phyloP scores from a whole-genome alignment of 2,113 vertebrate genomes.

The Ameiurus melas region DNA sequence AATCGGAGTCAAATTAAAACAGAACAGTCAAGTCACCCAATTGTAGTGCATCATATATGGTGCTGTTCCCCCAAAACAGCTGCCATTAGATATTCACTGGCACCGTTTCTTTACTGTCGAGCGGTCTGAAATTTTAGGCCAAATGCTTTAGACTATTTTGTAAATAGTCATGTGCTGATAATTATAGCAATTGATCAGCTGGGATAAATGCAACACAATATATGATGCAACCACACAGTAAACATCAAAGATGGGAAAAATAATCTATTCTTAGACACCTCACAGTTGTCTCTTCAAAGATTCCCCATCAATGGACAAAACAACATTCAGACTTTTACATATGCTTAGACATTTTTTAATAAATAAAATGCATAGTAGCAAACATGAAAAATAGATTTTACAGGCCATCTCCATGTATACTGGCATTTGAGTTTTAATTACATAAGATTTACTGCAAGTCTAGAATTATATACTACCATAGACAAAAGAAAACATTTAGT shows the following conservation, averaged over 20 bases:
- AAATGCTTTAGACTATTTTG: neutral
- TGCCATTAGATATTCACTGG: neutral
- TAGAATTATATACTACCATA: neutral
- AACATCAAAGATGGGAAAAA: neutral
- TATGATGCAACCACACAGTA: neutral
- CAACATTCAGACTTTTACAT: slow-evolving; percentile 11
- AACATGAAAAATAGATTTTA: neutral
- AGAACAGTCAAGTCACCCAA: neutral
- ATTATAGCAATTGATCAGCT: neutral
- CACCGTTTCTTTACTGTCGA: neutral
- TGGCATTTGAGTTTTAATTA: neutral
- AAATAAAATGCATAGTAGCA: neutral
- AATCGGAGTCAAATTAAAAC: neutral
- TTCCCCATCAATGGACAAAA: neutral
- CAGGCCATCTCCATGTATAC: neutral
- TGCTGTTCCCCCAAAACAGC: neutral
- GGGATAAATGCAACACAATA: neutral
- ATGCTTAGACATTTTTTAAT: neutral
- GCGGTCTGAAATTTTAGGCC: neutral
- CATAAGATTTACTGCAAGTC: neutral
- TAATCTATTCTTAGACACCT: neutral
- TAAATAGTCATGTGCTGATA: neutral
- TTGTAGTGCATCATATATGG: neutral
- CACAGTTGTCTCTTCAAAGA: neutral
- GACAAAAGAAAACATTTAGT: too few relatives aligned